These are phyloP conservation scores for Leuciscus waleckii DNA, from an alignment of 2,797 vertebrate species.

Conservation along the genomic window DNA sequence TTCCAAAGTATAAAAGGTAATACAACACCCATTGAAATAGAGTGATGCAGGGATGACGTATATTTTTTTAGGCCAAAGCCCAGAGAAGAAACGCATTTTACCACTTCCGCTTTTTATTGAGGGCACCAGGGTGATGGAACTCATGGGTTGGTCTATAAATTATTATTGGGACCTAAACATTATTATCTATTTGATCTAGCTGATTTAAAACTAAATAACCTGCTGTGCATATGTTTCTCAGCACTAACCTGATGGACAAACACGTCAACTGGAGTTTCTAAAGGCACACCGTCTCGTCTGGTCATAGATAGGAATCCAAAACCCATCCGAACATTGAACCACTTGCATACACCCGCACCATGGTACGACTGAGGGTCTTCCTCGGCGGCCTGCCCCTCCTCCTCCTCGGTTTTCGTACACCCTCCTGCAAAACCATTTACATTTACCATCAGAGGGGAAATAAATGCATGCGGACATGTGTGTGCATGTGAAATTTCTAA, in stretches of 20 bases:
- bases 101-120: background rate
- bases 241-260: constrained; percentile 95
- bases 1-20: background rate
- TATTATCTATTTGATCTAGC: background rate
- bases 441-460: constrained; percentile 13
- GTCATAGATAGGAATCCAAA: constrained; percentile 99
- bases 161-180: background rate
- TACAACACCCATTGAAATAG: background rate
- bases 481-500: background rate
- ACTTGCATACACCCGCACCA: constrained; percentile 92
- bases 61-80: background rate
- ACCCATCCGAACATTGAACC: constrained; percentile 99
- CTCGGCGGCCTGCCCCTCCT: constrained; percentile 82
- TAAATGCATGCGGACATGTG: background rate
- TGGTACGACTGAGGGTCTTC: constrained; percentile 81
- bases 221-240: background rate
- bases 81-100: background rate
- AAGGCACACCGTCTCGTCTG: constrained; percentile 84
- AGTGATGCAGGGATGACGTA: background rate
- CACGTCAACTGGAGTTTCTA: constrained; percentile 94
- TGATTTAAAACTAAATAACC: background rate
- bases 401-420: constrained; percentile 86
- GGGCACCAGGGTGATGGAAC: background rate
- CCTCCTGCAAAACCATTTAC: constrained; percentile 78
- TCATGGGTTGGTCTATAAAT: background rate